A percentile compares a stretch with the other conserved stretches of the same genome.
These are phyloP conservation scores for Neoscelio sp. DNA, from an alignment of 2,888 invertebrate species.

Conservation along the genomic window DNA sequence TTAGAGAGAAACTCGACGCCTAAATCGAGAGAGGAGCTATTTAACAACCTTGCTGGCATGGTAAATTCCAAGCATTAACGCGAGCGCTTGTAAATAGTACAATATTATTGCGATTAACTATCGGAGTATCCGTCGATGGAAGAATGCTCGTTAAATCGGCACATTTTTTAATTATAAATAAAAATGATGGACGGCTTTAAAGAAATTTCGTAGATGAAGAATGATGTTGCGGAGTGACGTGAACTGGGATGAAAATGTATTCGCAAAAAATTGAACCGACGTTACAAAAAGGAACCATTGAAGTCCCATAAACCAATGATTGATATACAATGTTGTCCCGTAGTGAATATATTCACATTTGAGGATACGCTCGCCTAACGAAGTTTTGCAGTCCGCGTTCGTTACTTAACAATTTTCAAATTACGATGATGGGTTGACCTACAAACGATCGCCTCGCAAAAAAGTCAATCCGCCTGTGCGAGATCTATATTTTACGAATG, in stretches of 20 bases:
- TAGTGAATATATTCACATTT: neutral
- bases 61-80: slow-evolving; percentile 19
- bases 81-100: slow-evolving; percentile 9
- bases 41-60: neutral
- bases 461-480: slow-evolving; percentile 46
- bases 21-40: slow-evolving; percentile 17
- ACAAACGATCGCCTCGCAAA: slow-evolving; percentile 1
- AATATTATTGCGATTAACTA: slow-evolving; percentile 31
- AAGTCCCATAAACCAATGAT: neutral
- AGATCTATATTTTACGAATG: slow-evolving; percentile 19
- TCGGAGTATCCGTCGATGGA: neutral
- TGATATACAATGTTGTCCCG: neutral
- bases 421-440: slow-evolving; percentile 30
- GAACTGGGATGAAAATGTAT: neutral
- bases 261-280: neutral
- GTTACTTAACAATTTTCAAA: slow-evolving; percentile 39
- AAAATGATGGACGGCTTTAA: neutral
- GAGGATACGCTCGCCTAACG: neutral
- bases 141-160: neutral
- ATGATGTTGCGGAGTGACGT: neutral
- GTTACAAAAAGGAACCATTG: neutral
- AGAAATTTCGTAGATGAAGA: neutral
- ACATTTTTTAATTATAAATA: slow-evolving; percentile 6
- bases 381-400: neutral
- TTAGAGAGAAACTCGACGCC: slow-evolving; percentile 49